These are phyloP conservation scores for Hirtodrosophila histrioides DNA, from an alignment of 2,888 invertebrate species.

Conservation along the genomic window DNA sequence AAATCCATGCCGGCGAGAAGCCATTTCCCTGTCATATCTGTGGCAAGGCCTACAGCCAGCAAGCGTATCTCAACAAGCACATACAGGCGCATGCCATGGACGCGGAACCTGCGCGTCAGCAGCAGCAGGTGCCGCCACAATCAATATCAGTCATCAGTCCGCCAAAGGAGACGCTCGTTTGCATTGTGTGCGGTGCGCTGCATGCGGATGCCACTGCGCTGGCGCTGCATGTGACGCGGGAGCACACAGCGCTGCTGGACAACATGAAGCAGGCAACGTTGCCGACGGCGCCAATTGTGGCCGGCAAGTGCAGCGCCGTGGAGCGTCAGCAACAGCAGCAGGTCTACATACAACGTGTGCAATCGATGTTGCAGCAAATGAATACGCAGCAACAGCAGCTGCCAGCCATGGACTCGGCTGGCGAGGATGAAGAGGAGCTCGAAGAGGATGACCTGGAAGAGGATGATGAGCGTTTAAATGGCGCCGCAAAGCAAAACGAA, in stretches of 20 bases:
- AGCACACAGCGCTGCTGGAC: slow-evolving; percentile 81
- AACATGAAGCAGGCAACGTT: slow-evolving; percentile 71
- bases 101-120: slow-evolving; percentile 24
- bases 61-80: slow-evolving; percentile 83
- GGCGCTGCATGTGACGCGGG: slow-evolving; percentile 82
- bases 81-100: slow-evolving; percentile 78
- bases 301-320: slow-evolving; percentile 51
- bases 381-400: slow-evolving; percentile 58
- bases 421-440: slow-evolving; percentile 66
- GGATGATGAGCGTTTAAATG: slow-evolving; percentile 27
- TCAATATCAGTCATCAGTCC: background rate
- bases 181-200: slow-evolving; percentile 83
- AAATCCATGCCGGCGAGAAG: slow-evolving; percentile 83
- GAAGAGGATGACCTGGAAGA: slow-evolving; percentile 48
- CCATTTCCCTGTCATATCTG: slow-evolving; percentile 82
- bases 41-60: slow-evolving; percentile 83
- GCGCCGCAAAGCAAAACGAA: slow-evolving; percentile 9
- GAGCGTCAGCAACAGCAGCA: slow-evolving; percentile 70
- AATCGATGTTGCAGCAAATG: slow-evolving; percentile 70
- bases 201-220: slow-evolving; percentile 82
- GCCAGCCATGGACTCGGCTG: slow-evolving; percentile 66
- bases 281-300: slow-evolving; percentile 20
- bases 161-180: slow-evolving; percentile 74
- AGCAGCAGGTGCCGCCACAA: background rate
- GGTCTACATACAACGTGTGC: slow-evolving; percentile 72